Conservation (phyloP, 1,140 invertebrate genomes). For the Neodiprion pinetum region DNA sequence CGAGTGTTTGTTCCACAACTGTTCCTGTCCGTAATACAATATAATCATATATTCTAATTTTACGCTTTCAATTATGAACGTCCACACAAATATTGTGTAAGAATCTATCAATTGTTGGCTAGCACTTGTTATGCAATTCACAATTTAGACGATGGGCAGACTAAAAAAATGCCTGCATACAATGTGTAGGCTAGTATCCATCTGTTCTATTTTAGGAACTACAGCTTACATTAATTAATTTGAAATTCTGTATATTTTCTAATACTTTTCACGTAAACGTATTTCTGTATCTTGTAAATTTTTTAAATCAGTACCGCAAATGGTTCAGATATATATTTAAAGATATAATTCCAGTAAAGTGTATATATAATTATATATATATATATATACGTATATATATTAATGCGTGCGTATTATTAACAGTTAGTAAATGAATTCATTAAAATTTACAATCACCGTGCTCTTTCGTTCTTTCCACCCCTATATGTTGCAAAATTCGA, state of each 20-base stretch:
- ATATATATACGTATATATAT: neutral
- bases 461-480: neutral
- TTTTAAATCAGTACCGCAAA: neutral
- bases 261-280: too few species aligned
- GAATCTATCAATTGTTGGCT: neutral
- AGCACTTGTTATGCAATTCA: neutral
- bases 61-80: neutral
- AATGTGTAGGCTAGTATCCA: neutral
- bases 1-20: constrained; percentile 12
- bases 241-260: neutral
- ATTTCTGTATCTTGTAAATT: neutral
- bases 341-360: neutral
- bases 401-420: neutral
- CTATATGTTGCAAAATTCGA: neutral
- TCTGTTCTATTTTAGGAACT: neutral
- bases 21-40: neutral
- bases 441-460: neutral
- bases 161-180: neutral
- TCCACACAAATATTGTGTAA: neutral
- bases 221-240: neutral
- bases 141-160: neutral
- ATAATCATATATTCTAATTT: neutral
- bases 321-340: neutral
- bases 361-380: neutral
- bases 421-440: neutral